Evolutionary conservation across 2,888 invertebrate genomes (phyloP).

Genomic region (Drosophila stalkeri): DNA sequence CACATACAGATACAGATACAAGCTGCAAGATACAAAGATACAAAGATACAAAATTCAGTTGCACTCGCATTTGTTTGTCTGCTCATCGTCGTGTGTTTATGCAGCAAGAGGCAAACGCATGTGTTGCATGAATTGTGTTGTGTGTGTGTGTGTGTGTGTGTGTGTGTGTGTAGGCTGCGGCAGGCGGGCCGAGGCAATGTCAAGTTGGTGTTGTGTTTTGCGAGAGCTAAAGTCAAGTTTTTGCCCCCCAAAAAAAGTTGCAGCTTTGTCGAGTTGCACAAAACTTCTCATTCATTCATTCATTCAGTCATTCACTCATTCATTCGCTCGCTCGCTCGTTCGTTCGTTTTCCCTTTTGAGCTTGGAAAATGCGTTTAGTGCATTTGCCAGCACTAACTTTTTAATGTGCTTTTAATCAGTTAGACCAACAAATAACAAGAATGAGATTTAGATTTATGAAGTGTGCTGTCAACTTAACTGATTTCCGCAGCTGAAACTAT

Average conservation of each 20-base stretch:
- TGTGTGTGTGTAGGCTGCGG: background rate
- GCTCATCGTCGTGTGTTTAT: conserved; percentile 33
- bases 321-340: conserved; percentile 28
- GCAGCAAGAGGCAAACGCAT: conserved; percentile 50
- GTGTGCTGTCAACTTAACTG: conserved; percentile 6
- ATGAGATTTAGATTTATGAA: conserved; percentile 49
- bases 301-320: background rate
- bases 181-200: conserved; percentile 39
- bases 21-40: conserved; percentile 42
- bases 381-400: conserved; percentile 66
- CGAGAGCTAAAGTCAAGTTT: conserved; percentile 12
- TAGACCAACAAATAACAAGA: conserved; percentile 37
- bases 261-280: conserved; percentile 16
- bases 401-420: conserved; percentile 77
- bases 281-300: conserved; percentile 47
- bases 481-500: background rate
- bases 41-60: conserved; percentile 55
- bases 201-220: conserved; percentile 43
- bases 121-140: conserved; percentile 34
- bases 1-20: conserved; percentile 27
- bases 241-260: conserved; percentile 6
- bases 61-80: conserved; percentile 38
- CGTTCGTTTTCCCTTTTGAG: conserved; percentile 26
- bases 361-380: conserved; percentile 59
- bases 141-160: background rate